phyloP scores from a whole-genome alignment of 2,113 vertebrate genomes.

The Gallinago undulata region DNA sequence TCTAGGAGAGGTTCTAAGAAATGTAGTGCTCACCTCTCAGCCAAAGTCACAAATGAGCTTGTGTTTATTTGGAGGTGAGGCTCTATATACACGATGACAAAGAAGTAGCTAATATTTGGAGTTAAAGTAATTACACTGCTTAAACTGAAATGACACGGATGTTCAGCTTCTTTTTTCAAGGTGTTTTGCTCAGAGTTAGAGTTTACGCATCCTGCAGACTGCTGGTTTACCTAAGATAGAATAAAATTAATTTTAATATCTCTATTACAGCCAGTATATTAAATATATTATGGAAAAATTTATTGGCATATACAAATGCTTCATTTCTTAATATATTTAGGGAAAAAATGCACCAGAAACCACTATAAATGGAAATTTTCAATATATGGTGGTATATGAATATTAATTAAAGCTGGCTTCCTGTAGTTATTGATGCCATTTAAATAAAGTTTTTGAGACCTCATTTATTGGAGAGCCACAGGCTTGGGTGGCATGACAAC shows the following conservation, averaged over 20 bases:
- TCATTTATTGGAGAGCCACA: neutral
- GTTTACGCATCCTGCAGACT: neutral
- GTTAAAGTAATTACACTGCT: neutral
- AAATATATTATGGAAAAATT: neutral
- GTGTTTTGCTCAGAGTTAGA: neutral
- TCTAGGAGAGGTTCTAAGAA: neutral
- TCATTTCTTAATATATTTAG: neutral
- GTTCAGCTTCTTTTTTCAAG: neutral
- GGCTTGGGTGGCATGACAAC: neutral
- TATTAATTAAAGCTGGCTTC: constrained; percentile 13
- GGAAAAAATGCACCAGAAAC: neutral
- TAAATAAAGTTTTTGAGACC: neutral
- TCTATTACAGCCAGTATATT: neutral
- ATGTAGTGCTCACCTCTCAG: rapidly evolving
- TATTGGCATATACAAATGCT: neutral
- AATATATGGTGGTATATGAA: neutral
- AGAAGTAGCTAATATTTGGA: neutral
- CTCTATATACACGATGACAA: rapidly evolving
- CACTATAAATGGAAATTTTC: constrained; percentile 46
- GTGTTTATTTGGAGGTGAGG: rapidly evolving
- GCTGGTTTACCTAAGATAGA: neutral
- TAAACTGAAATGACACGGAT: neutral
- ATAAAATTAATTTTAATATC: neutral
- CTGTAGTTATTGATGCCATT: neutral
- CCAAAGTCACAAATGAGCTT: neutral